Base-by-base conservation (phyloP, 2,797 vertebrate genomes). In the Betta splendens region DNA sequence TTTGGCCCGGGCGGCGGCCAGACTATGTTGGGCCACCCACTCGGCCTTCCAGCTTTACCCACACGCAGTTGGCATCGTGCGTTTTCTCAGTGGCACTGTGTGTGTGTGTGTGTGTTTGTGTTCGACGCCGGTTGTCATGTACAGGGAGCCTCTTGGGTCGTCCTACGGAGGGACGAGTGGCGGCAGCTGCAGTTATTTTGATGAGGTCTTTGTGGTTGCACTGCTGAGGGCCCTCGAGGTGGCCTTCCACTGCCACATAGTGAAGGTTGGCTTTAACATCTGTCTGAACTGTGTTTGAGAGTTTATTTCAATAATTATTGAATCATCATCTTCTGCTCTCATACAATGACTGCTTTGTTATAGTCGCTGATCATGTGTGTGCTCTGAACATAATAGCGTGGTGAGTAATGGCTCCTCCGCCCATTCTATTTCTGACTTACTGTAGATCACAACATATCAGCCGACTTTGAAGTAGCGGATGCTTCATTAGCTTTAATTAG, bases 151-250 rank as follows among this genome's bases (percentile, higher is more conserved):
- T 75, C 61, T 33, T 6, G 48, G 72, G 69, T 68, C 55, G 72
- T 74, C 77, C 55, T 64, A 72, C 68, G 48, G 42, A 43, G 49
- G 80, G 85, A 87, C 57, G 46, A 79, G 62, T 5, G 64, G 76
- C 49, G 77, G 85, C 89, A 92, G 89, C 90, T 91, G 90, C 53
- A 69, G 86, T 86, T 92, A 90, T 91, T 91, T 89, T 83, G 53
- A 74, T 86, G 74, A 62, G 48, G 40, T 82, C 64, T 86, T 87
- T 87, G 75, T 86, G 83, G 72, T 79, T 74, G 43, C 53, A 49
- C 37, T 61, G 65, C 75, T 49, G 56, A 50, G 45, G 64, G 69
- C 38, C 63, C 52, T 75, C 23, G 61, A 83, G 83, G 75, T 81
- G 79, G 69, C 60, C 73, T 38, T 40, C 13, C 58, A 47, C 44